A percentile compares a stretch with the other conserved stretches of the same genome.
Conservation (phyloP, 2,797 vertebrate genomes). For the Accipiter minullus region DNA sequence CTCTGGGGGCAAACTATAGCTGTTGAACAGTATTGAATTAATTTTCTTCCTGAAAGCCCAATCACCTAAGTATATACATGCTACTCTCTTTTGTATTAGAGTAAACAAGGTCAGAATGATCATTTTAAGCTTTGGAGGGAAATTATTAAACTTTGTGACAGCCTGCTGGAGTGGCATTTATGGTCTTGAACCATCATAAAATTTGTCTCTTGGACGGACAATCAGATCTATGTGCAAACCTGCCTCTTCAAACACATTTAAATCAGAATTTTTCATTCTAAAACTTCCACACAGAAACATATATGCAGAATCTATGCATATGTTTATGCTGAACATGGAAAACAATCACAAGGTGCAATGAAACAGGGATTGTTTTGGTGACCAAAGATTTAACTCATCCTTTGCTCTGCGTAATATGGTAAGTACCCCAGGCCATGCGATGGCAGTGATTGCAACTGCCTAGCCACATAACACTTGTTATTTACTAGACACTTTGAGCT, state of each 20-base stretch:
- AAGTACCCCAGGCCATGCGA: fast-evolving
- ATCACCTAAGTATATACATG: neutral
- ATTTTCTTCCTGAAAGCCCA: neutral
- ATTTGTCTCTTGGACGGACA: neutral
- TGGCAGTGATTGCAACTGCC: neutral
- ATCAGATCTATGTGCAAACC: neutral
- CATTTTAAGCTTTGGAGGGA: neutral
- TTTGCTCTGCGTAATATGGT: fast-evolving
- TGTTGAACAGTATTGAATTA: neutral
- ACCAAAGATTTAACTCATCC: neutral
- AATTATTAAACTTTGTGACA: neutral
- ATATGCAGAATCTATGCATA: neutral
- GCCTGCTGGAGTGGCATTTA: neutral
- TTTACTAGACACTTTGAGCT: neutral
- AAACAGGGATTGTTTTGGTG: neutral
- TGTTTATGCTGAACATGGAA: neutral
- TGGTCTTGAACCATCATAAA: neutral
- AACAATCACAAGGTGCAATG: neutral
- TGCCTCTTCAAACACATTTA: neutral
- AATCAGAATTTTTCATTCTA: neutral
- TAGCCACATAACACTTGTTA: neutral
- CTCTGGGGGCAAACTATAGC: neutral
- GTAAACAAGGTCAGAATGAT: neutral
- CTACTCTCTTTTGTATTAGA: neutral
- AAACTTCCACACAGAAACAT: neutral